phyloP scores from a whole-genome alignment of 2,797 vertebrate genomes.

The Orientallactaga sibirica region DNA sequence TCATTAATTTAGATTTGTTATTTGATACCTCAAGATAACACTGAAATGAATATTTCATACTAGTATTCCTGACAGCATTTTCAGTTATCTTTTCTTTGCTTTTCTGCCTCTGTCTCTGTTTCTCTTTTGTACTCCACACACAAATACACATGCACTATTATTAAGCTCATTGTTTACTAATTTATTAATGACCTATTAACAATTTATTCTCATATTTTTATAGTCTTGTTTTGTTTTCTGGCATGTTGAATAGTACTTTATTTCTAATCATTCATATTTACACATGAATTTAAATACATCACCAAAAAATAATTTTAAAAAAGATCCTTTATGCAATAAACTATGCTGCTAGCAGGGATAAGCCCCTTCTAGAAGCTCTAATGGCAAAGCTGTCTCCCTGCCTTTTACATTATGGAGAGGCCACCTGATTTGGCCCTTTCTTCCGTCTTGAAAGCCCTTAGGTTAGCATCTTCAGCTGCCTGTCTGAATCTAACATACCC shows the following conservation, averaged over 20 bases:
- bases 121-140: background rate
- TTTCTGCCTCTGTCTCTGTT: background rate
- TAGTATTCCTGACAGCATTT: background rate
- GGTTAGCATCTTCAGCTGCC: background rate
- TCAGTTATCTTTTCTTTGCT: background rate
- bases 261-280: background rate
- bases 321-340: background rate
- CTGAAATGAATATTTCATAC: background rate
- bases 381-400: background rate
- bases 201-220: background rate
- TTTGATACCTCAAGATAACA: background rate
- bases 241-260: background rate
- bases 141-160: background rate
- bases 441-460: background rate
- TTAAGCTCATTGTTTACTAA: background rate
- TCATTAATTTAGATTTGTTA: background rate
- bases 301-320: background rate
- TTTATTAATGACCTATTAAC: conserved; percentile 30
- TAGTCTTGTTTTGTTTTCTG: conserved; percentile 2
- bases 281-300: background rate
- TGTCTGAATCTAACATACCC: background rate
- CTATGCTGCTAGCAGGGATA: background rate
- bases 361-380: background rate
- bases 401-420: background rate
- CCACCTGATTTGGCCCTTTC: background rate